Evolutionary conservation across 2,113 vertebrate genomes (phyloP), one percentile per base, ranked within the genome.

Genomic region (Calidris pugnax): DNA sequence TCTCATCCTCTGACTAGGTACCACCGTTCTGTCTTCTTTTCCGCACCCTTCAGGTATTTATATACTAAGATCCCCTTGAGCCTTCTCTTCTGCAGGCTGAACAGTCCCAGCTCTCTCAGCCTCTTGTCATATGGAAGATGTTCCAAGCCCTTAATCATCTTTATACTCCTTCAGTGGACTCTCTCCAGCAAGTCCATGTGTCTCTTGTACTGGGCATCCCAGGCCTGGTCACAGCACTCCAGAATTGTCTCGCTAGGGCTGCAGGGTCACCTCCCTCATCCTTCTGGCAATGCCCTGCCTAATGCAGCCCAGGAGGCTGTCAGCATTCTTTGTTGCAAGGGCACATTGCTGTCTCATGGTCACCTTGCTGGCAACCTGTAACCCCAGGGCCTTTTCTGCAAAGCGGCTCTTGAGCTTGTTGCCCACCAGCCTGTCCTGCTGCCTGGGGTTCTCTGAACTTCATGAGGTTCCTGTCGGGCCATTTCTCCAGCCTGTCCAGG

Each of bases 21-120:
- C 4, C 41, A 33, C 5, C 4, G 17, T 26, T 63, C n/a, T 35
- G 10, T 10, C 35, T 30, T 43, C 28, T 3, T 3, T 2, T 3
- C 43, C 10, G 21, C 12, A 5, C 16, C 32, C 45, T 51, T 48
- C 55, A 28, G 21, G 26, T 80, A 33, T 77, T 48, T 48, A 41
- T 72, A 50, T 32, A 27, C 17, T 66, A 66, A 64, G 78, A 72
- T 59, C 26, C 1, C 0, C 10, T 22, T 26, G 19, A 87, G 5
- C 18, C 37, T 67, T 78, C 20, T 33, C 15, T 60, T 81, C 37
- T 39, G 9, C 35, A 71, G 35, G 6, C 32, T 39, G 63, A 30
- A 56, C 43, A 19, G 27, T 26, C 41, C 32, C 48, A 50, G 7
- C 27, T 82, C 41, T 56, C 56, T 69, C 32, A 69, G n/a, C 14